Evolutionary conservation across 2,113 vertebrate genomes (phyloP).

Genomic region (Glareola pratincola): DNA sequence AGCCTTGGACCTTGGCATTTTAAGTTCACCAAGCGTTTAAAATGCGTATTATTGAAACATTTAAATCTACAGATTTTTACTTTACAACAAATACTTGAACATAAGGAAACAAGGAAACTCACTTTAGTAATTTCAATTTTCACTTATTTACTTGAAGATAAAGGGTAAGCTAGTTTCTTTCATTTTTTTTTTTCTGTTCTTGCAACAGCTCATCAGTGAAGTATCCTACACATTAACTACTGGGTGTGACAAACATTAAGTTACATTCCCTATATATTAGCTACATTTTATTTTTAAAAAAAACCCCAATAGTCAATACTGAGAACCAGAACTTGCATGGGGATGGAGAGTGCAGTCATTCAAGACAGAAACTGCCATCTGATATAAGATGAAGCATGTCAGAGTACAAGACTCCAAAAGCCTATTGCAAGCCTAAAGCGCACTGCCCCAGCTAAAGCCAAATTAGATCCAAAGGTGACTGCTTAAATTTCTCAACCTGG

Average conservation of each 20-base stretch:
- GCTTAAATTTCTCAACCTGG: neutral
- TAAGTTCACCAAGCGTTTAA: neutral
- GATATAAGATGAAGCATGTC: neutral
- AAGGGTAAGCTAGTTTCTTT: neutral
- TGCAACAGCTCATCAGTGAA: neutral
- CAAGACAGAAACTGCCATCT: neutral
- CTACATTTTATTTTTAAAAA: neutral
- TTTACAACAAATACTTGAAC: neutral
- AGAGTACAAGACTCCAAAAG: neutral
- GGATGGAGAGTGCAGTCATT: neutral
- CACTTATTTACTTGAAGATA: neutral
- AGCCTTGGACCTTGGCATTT: neutral
- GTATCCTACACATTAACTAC: neutral
- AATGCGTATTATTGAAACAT: neutral
- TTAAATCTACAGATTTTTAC: neutral
- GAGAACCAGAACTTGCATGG: neutral
- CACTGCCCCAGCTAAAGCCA: neutral
- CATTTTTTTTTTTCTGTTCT: neutral
- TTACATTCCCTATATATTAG: neutral
- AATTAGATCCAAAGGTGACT: neutral
- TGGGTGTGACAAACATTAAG: neutral
- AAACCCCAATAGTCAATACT: neutral
- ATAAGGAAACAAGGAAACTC: neutral
- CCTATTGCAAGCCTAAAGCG: no score
- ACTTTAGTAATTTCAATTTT: neutral